Conservation (phyloP, 2,888 invertebrate species). For the Drosophila atripex region DNA sequence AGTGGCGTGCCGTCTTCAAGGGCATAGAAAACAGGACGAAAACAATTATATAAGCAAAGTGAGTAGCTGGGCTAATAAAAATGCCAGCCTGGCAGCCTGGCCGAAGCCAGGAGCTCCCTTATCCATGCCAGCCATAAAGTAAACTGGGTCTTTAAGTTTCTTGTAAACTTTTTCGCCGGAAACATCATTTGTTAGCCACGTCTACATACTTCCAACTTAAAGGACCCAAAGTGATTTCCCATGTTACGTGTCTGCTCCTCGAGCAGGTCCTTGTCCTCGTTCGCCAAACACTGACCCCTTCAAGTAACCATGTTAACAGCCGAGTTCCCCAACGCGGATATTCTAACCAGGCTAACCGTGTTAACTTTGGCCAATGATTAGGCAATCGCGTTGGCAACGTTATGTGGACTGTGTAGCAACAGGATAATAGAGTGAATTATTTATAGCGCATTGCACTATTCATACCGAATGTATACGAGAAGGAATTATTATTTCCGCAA, state of each 20-base stretch:
- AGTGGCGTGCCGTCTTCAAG: conserved; percentile 22
- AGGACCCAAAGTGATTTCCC: conserved; percentile 26
- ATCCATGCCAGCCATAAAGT: neutral
- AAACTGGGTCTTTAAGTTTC: neutral
- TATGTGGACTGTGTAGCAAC: conserved; percentile 5
- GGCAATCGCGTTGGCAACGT: conserved; percentile 21
- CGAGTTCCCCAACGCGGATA: conserved; percentile 15
- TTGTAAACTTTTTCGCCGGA: neutral
- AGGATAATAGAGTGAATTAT: conserved; percentile 13
- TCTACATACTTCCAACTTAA: neutral
- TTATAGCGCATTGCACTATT: conserved; percentile 16
- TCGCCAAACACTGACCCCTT: conserved; percentile 2
- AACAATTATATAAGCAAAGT: conserved; percentile 23
- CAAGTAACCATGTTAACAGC: conserved; percentile 22
- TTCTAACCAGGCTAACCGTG: neutral
- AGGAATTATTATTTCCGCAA: conserved; percentile 23
- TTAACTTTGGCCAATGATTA: conserved; percentile 16
- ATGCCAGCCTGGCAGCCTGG: neutral
- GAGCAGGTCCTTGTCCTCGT: conserved; percentile 8
- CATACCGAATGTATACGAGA: conserved; percentile 1
- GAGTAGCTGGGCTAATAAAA: conserved; percentile 14
- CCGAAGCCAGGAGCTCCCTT: neutral
- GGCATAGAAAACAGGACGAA: conserved; percentile 1
- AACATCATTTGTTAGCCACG: neutral
- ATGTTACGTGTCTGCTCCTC: conserved; percentile 12